Percentiles rank a stretch among this genome's conserved stretches.
Evolutionary conservation across 2,797 vertebrate genomes (phyloP).

Genomic region (Hyperoplus lanceolatus): DNA sequence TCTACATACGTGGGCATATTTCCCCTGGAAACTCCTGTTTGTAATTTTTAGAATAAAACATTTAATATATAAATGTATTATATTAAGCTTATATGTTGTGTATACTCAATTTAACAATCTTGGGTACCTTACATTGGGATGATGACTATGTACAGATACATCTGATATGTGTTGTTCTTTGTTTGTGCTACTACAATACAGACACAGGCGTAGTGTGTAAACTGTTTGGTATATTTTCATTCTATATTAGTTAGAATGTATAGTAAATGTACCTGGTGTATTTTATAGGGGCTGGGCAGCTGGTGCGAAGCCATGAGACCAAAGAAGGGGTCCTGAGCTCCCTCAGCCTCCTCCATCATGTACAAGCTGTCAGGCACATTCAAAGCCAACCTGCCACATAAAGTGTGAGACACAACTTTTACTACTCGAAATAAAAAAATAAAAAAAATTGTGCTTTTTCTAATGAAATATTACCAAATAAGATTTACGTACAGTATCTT

Average conservation of each 20-base stretch:
- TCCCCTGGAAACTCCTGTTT: constrained; percentile 12
- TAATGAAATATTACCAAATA: background rate
- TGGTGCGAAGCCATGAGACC: constrained; percentile 83
- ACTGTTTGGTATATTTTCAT: background rate
- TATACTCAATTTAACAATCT: background rate
- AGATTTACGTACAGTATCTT: constrained; percentile 1
- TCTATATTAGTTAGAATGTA: background rate
- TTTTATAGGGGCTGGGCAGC: constrained; percentile 83
- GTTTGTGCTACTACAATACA: background rate
- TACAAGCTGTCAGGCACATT: constrained; percentile 81
- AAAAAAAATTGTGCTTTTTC: too few species aligned
- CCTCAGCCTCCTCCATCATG: constrained; percentile 84
- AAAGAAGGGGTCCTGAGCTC: constrained; percentile 90
- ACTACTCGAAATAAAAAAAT: background rate
- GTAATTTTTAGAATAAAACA: background rate
- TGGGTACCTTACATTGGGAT: background rate
- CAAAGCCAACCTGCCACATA: constrained; percentile 70
- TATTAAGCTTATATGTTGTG: background rate
- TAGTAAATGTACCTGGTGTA: constrained; percentile 78
- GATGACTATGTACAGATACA: background rate
- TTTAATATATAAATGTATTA: background rate
- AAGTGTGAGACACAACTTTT: background rate
- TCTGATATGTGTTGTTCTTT: background rate
- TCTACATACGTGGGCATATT: background rate
- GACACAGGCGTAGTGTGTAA: background rate